These are phyloP conservation scores for Rhinoraja longicauda DNA, from an alignment of 2,797 vertebrate genomes.

Conservation along the genomic window DNA sequence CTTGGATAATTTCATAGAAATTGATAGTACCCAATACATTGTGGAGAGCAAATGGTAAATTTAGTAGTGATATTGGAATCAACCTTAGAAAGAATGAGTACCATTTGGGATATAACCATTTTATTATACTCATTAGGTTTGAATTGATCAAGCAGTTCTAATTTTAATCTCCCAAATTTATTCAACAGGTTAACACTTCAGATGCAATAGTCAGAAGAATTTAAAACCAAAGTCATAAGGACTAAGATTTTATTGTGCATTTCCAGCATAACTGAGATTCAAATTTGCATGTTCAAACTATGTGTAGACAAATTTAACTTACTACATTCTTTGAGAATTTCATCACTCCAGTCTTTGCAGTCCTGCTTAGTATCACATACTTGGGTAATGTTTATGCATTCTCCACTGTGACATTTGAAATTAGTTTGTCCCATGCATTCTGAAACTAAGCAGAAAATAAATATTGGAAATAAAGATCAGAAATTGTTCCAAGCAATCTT, in stretches of 20 bases:
- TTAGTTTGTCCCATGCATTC: conserved; percentile 85
- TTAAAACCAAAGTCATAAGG: too few relatives aligned
- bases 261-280: too few relatives aligned
- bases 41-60: background rate
- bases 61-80: too few relatives aligned
- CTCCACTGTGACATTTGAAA: conserved; percentile 91
- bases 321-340: conserved; percentile 90
- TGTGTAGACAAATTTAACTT: conserved; percentile 53
- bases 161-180: too few relatives aligned
- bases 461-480: background rate
- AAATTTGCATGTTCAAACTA: too few relatives aligned
- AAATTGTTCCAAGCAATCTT: too few relatives aligned
- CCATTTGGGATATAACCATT: too few relatives aligned
- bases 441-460: conserved; percentile 60
- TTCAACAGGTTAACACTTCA: background rate
- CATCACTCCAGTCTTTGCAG: conserved; percentile 94
- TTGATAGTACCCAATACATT: background rate
- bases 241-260: too few relatives aligned
- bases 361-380: conserved; percentile 87
- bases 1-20: too few relatives aligned
- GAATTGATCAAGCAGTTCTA: too few relatives aligned
- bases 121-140: too few relatives aligned
- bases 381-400: conserved; percentile 87
- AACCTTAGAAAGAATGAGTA: too few relatives aligned
- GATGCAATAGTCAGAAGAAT: background rate